Base-by-base conservation (phyloP, 2,888 invertebrate genomes). In the Cheilosia grossa region DNA sequence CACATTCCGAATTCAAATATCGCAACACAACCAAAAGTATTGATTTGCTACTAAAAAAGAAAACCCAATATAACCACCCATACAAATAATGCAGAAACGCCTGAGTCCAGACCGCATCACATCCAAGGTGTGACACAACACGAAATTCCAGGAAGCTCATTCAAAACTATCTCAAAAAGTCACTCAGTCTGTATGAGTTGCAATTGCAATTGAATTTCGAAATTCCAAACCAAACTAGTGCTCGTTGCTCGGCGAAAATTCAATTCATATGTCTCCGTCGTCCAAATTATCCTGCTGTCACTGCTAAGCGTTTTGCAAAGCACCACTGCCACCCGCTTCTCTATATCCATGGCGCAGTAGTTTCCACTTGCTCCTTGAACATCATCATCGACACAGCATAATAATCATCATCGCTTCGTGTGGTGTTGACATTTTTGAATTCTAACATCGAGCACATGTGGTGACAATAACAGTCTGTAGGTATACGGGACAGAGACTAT, bases 121-220 rank as follows among this genome's bases (percentile, higher is more conserved):
- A 30, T 15, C n/a, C 42, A 53, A 61, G n/a, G 61, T 37, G 44
- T 49, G 21, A 47, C 56, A 67, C 40, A 44, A 42, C 58, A 51
- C 58, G 24, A 69, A 67, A 74, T 69, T 58, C 27, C 58, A 63
- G 33, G 27, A 40, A 58, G 58, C 63, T 13, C 6, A 30, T 61
- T 69, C 42, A 17, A 47, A 69, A 51, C 7, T 33, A 42, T 69
- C 15, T 61, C 49, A 40, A 51, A 79, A 79, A 72, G 64, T 64
- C 59, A 44, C 30, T 59, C 21, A 19, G 13, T 77, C 33, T 49
- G 24, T 58, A 53, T 49, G 64, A 75, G 19, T 72, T 21, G 44
- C 72, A 82, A 74, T 83, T 74, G 73, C 72, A 82, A 79, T 83
- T 74, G 73, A 79, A 74, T 79, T 74, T 79, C 19, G 40, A 64